Percentiles rank a stretch among this genome's conserved stretches.
Conservation (phyloP, 1,140 invertebrate species). For the Polypedilum vanderplanki region DNA sequence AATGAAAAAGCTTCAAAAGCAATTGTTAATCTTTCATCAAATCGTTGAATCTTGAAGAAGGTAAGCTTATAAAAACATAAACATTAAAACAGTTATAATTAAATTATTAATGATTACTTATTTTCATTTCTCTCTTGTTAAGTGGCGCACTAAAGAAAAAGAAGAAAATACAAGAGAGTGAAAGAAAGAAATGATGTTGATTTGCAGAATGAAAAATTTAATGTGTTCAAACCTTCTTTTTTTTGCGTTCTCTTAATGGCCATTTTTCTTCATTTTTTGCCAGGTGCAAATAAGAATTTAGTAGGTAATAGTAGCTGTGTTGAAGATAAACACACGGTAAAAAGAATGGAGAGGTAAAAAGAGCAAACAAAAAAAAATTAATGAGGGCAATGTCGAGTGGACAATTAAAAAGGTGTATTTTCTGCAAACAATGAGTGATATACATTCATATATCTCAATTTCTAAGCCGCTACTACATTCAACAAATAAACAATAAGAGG, state of each 20-base stretch:
- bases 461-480: neutral
- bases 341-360: no score
- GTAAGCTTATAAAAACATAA: neutral
- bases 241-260: neutral
- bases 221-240: no score
- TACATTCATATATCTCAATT: neutral
- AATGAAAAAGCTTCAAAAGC: no score
- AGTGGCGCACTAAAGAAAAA: neutral
- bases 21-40: no score
- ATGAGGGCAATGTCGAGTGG: slow-evolving; percentile 15
- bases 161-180: no score
- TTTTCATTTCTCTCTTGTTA: neutral
- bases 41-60: neutral
- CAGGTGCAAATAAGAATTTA: slow-evolving; percentile 3
- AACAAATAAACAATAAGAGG: neutral
- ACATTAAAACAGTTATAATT: slow-evolving; percentile 26
- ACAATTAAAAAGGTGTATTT: slow-evolving; percentile 5
- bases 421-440: no score
- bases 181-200: neutral
- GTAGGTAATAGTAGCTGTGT: neutral
- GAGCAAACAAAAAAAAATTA: neutral
- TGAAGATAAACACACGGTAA: no score
- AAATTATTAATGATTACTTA: slow-evolving; percentile 26
- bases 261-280: neutral
- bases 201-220: neutral